phyloP scores from a whole-genome alignment of 37 sponge, comb jelly and placozoan species.

The Haliclona indistincta region DNA sequence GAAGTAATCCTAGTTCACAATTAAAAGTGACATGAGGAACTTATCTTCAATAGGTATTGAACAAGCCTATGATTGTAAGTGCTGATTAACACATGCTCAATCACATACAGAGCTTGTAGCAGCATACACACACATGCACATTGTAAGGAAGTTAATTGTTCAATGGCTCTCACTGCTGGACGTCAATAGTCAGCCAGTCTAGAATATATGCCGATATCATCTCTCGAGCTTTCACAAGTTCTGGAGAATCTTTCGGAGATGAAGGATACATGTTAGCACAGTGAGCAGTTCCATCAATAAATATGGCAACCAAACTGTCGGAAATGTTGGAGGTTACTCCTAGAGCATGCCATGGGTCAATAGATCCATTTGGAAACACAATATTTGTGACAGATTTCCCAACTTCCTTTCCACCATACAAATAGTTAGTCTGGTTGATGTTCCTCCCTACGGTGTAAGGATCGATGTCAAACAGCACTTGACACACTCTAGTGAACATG shows the following conservation, averaged over 20 bases:
- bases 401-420: slow-evolving; percentile 65
- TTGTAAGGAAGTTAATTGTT: too few species aligned
- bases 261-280: slow-evolving; percentile 97
- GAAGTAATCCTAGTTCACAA: too few species aligned
- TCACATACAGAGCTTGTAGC: too few species aligned
- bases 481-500: slow-evolving; percentile 53
- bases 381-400: slow-evolving; percentile 57
- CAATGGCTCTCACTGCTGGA: too few species aligned
- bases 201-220: slow-evolving; percentile 12
- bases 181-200: slow-evolving; percentile 21
- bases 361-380: slow-evolving; percentile 91
- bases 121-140: too few species aligned
- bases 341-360: slow-evolving; percentile 92
- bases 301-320: slow-evolving; percentile 31
- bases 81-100: too few species aligned
- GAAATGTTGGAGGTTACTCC: slow-evolving; percentile 35
- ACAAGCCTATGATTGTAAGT: too few species aligned
- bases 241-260: slow-evolving; percentile 25
- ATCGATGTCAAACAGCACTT: slow-evolving; percentile 54
- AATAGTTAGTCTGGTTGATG: slow-evolving; percentile 59
- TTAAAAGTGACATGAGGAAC: too few species aligned
- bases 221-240: slow-evolving; percentile 46
- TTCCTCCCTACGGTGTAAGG: background rate
- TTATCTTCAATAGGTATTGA: too few species aligned
- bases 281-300: slow-evolving; percentile 88